Base-by-base conservation (phyloP, 2,797 vertebrate species). In the Eulemur rubriventer region DNA sequence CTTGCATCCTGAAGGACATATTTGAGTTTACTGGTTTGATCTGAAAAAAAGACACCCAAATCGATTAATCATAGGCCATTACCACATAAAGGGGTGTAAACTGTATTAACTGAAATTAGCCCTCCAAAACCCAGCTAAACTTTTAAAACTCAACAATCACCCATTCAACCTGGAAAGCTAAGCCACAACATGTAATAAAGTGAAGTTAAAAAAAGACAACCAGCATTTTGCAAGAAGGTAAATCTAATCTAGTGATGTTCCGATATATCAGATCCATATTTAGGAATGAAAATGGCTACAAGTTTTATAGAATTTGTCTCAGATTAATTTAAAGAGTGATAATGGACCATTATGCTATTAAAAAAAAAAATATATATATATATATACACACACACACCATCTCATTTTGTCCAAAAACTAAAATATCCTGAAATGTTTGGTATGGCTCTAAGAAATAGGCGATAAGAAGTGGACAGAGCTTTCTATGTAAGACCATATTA, bases 1-100 rank as follows among this genome's bases (percentile, higher is more conserved):
- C 99, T 99, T 97, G 99, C 99, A 73, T 99, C 99, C 97, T 99
- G 99, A 89, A 99, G 99, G 97, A 99, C 99, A 96, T 99, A 99
- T 76, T 99, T 99, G 95, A 99, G 99, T 98, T 99, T 99, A 98
- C 99, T 99, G 96, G 99, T 99, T 88, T 99, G 99, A 98, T 99
- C 99, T 99, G 98, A 98, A 97, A 98, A 98, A 98, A 96, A 76
- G 96, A 98, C 98, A 82, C 81, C 87, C 95, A 96, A 96, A 95
- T 86, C 97, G 93, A 98, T 67, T 50, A 57, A 97, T 33, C 14
- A 52, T 26, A 89, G 22, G 72, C n/a, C 73, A 96, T 57, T 87
- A 92, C 75, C 33, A 96, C n/a, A 93, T 7, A 70, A 70, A 94
- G 16, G 1, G 1, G 9, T 89, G 1, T 63, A 88, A 95, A 76